phyloP scores from a whole-genome alignment of 2,888 invertebrate genomes.

The Norana najaformis region DNA sequence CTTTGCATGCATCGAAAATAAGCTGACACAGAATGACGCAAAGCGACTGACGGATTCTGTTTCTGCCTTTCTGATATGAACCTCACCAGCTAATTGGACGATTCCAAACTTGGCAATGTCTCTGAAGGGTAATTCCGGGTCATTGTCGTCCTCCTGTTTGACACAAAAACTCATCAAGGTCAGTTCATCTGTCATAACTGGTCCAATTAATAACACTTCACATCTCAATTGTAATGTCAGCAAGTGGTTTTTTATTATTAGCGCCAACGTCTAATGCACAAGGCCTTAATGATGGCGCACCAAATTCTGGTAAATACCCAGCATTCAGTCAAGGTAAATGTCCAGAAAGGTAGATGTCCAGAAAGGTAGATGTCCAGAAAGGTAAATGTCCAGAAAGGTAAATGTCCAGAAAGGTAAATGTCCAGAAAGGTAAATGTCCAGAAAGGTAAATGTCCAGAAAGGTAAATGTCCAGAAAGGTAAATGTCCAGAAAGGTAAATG shows the following conservation, averaged over 20 bases:
- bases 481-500: too few species aligned
- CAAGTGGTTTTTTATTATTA: neutral
- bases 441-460: too few species aligned
- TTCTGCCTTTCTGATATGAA: neutral
- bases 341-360: too few species aligned
- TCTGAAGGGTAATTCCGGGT: slow-evolving; percentile 66
- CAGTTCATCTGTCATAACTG: neutral
- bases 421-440: too few species aligned
- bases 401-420: too few species aligned
- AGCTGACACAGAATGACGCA: neutral
- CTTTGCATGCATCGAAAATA: neutral
- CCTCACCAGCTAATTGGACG: slow-evolving; percentile 75
- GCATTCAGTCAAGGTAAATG: too few species aligned
- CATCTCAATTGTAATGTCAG: too few species aligned
- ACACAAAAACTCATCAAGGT: neutral
- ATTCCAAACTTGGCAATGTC: slow-evolving; percentile 78
- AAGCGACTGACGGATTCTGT: neutral
- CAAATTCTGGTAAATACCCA: too few species aligned
- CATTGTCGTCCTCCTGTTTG: slow-evolving; percentile 42
- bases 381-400: too few species aligned
- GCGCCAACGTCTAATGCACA: neutral
- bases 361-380: too few species aligned
- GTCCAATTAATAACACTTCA: neutral
- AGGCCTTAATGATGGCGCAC: too few species aligned
- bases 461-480: too few species aligned